Evolutionary conservation across 2,797 vertebrate species (phyloP), one percentile per base, ranked within the genome.

Genomic region (Pteropus rufus): DNA sequence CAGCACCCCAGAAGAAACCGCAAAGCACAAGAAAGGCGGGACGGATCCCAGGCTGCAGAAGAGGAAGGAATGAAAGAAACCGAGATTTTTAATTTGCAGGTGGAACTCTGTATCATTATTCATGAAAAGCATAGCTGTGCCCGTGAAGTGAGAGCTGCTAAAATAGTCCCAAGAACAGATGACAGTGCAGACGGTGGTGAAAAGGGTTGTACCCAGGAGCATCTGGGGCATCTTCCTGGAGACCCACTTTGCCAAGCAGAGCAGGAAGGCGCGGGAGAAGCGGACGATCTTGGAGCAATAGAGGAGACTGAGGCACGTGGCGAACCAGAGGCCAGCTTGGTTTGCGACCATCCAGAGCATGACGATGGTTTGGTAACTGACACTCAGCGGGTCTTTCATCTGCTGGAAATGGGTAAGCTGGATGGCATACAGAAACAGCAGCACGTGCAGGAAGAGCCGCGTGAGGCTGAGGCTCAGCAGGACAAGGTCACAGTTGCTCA

Each of bases 241-340:
- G 81, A 98, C 10, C 80, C 95, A 96, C 18, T 64, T 36, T 26
- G 89, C 94, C n/a, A 96, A 6, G 31, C 7, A 31, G 44, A 96
- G 49, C 54, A 96, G 80, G 60, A 87, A 49, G 81, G 80, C 0
- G 8, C 94, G 94, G 23, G 96, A 97, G 70, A 97, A 96, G 29
- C 36, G 92, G 41, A 73, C 75, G 0, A 97, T 93, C 93, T 97
- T 97, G 36, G 95, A 89, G 67, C 97, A 98, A 70, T 96, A 97
- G 72, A 97, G 91, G 54, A 98, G 91, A n/a, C 97, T 96, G 72
- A 98, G 93, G 75, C 97, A 97, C 56, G 94, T 83, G 56, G 86
- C 0, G 0, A 97, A 26, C 97, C 97, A 97, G 80, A 98, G 84
- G 65, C 90, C 49, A 10, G 46, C 75, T 79, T 95, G 95, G 36